A percentile compares a stretch with the other conserved stretches of the same genome.
Evolutionary conservation across 2,888 invertebrate species (phyloP).

Genomic region (Ormyrus pomaceus): DNA sequence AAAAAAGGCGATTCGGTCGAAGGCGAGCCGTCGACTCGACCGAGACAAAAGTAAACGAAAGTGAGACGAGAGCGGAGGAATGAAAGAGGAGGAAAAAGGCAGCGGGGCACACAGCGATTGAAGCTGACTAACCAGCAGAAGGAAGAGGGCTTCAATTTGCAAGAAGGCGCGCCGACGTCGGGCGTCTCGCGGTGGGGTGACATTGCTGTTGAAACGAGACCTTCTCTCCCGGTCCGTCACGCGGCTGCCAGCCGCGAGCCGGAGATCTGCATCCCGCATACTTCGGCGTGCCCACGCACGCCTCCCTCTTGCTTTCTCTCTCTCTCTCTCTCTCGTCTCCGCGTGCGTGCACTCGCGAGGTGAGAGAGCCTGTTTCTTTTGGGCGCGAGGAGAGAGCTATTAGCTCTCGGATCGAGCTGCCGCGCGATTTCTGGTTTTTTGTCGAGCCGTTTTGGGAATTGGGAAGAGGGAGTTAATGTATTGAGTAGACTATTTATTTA

Average conservation of each 20-base stretch:
- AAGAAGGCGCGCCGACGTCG: conserved; percentile 29
- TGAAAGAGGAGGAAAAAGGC: background rate
- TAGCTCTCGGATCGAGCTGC: too few relatives aligned
- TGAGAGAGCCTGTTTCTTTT: too few relatives aligned
- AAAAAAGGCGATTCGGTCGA: too few relatives aligned
- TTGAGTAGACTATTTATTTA: too few relatives aligned
- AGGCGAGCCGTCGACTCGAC: background rate
- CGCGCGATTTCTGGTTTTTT: too few relatives aligned
- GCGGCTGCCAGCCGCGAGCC: too few relatives aligned
- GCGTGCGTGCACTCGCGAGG: background rate
- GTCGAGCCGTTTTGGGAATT: too few relatives aligned
- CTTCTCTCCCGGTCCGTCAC: background rate
- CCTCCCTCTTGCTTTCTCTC: background rate
- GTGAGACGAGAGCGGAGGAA: conserved; percentile 6
- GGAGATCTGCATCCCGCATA: too few relatives aligned
- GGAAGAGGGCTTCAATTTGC: conserved; percentile 31
- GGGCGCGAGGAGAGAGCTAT: too few relatives aligned
- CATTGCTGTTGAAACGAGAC: conserved; percentile 31
- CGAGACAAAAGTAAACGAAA: conserved; percentile 28
- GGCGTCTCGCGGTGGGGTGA: conserved; percentile 28
- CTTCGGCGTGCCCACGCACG: too few relatives aligned
- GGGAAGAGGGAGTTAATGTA: too few relatives aligned
- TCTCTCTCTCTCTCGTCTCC: background rate
- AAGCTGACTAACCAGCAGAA: background rate
- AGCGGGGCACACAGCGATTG: background rate